A percentile compares a stretch with the other conserved stretches of the same genome.
Conservation (phyloP, 2,797 vertebrate genomes). For the Coregonus sp. region DNA sequence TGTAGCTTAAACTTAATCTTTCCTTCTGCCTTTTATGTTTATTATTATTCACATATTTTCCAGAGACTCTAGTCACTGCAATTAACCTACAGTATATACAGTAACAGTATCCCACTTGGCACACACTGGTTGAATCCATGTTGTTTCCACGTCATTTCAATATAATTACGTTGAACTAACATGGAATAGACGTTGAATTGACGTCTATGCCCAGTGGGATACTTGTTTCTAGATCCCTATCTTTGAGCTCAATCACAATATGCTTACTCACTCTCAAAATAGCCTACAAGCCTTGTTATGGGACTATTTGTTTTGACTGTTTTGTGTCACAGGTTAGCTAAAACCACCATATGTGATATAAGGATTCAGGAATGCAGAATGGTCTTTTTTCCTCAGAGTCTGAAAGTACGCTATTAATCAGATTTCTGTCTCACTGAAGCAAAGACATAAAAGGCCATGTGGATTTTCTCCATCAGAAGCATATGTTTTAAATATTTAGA, state of each 20-base stretch:
- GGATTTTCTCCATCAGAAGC: constrained; percentile 13
- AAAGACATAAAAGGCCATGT: constrained; percentile 21
- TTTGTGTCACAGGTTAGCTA: not conserved
- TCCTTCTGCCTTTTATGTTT: not conserved
- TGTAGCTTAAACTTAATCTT: constrained; percentile 12
- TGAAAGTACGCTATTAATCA: constrained; percentile 4
- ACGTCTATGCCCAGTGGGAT: not conserved
- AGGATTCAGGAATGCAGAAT: constrained; percentile 18
- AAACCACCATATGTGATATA: constrained; percentile 18
- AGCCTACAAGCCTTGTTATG: not conserved
- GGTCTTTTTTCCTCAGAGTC: not conserved
- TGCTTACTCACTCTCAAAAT: not conserved
- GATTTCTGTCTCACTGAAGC: constrained; percentile 8
- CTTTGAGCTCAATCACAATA: not conserved
- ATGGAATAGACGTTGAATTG: too few species aligned
- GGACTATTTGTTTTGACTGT: constrained; percentile 2
- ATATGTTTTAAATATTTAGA: constrained; percentile 9
- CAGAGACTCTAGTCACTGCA: not conserved
- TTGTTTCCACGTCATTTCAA: too few species aligned
- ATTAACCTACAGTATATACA: not conserved
- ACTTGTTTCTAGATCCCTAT: not conserved
- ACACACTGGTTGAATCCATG: too few species aligned
- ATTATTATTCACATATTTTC: not conserved
- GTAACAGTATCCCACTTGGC: too few species aligned
- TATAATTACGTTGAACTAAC: too few species aligned